These are phyloP conservation scores for Drosophila dunni DNA, from an alignment of 1,140 invertebrate species.

Conservation along the genomic window DNA sequence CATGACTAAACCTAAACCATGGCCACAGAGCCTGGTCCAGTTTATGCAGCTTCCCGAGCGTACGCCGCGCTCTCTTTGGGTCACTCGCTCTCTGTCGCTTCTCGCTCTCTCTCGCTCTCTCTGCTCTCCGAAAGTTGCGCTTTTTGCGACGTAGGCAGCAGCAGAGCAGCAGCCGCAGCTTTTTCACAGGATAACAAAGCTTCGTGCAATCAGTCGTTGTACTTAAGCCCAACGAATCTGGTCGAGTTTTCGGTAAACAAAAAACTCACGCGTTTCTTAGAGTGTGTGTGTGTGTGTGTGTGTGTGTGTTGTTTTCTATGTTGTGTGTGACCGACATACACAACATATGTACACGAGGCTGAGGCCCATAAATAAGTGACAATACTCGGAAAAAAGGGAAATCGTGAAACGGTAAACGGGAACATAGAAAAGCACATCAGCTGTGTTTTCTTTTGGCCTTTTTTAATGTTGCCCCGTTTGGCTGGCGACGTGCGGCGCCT, in stretches of 20 bases:
- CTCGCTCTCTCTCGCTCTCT: constrained; percentile 29
- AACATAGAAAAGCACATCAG: constrained; percentile 28
- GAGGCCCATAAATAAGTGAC: constrained; percentile 31
- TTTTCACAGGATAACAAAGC: constrained; percentile 81
- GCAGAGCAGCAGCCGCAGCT: constrained; percentile 42
- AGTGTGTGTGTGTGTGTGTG: constrained; percentile 21
- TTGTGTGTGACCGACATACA: constrained; percentile 47
- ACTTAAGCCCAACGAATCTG: constrained; percentile 71
- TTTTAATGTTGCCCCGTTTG: constrained; percentile 45
- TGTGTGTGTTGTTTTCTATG: constrained; percentile 17
- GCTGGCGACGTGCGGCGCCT: constrained; percentile 37
- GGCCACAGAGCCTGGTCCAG: constrained; percentile 28
- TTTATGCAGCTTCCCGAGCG: constrained; percentile 23
- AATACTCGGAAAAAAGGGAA: constrained; percentile 7
- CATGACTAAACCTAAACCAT: constrained; percentile 9
- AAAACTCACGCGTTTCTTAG: constrained; percentile 32
- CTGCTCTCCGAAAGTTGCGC: constrained; percentile 55
- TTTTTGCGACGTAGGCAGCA: constrained; percentile 45
- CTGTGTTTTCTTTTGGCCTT: constrained; percentile 25
- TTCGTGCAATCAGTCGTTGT: constrained; percentile 77
- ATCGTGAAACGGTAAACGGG: too few species aligned
- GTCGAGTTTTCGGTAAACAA: constrained; percentile 53
- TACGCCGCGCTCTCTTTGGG: constrained; percentile 8
- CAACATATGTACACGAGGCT: background rate
- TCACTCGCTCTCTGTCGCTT: too few species aligned